phyloP scores from a whole-genome alignment of 2,797 vertebrate species.

The Diplodus puntazzo region DNA sequence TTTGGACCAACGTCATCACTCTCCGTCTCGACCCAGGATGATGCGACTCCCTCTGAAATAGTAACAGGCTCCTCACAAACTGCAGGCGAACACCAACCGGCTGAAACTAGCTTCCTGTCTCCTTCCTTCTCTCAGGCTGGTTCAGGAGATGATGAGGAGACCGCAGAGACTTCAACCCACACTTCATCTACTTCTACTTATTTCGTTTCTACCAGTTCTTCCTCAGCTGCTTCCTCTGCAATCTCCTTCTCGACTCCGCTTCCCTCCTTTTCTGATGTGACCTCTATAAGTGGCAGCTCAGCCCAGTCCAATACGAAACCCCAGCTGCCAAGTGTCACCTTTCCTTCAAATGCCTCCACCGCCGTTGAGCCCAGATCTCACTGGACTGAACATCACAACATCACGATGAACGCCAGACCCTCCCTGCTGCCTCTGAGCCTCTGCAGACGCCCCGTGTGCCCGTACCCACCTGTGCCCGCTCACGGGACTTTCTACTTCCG shows the following conservation, averaged over 20 bases:
- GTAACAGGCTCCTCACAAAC: neutral
- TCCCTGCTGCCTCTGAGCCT: neutral
- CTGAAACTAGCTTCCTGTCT: conserved; percentile 4
- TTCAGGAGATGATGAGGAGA: neutral
- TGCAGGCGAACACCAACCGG: neutral
- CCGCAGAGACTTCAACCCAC: conserved; percentile 1
- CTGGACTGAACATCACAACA: neutral
- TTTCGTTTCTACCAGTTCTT: neutral
- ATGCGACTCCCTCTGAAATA: neutral
- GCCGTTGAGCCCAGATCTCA: neutral
- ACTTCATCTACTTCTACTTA: conserved; percentile 15
- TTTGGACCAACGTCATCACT: conserved; percentile 2
- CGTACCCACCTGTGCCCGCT: conserved; percentile 77
- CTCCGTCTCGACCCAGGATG: neutral
- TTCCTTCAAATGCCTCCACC: neutral
- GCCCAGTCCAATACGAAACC: neutral
- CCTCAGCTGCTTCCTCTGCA: neutral
- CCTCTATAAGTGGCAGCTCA: neutral
- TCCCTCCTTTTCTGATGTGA: neutral
- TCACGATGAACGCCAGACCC: neutral
- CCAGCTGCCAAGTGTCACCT: neutral
- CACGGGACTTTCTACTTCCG: conserved; percentile 82
- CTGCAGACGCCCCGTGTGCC: conserved; percentile 67
- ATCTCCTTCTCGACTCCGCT: neutral
- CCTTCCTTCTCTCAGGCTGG: neutral